Evolutionary conservation across 2,888 invertebrate species (phyloP).

Genomic region (Globia sparganii): DNA sequence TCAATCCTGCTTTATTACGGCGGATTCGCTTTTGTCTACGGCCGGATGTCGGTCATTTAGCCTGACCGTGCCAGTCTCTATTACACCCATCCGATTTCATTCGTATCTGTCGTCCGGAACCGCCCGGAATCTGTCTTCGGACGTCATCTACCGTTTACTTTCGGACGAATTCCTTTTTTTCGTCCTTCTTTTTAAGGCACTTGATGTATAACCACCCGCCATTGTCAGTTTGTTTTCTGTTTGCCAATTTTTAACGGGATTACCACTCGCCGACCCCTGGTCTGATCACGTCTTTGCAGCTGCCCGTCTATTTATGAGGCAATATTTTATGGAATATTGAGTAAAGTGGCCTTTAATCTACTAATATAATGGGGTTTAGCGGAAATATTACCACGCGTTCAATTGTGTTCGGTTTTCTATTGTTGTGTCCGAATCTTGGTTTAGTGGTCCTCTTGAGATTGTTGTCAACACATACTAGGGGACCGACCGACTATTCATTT

Average conservation of each 20-base stretch:
- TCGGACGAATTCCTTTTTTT: conserved; percentile 77
- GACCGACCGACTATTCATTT: conserved; percentile 56
- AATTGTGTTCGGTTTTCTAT: conserved; percentile 85
- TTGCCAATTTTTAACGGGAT: conserved; percentile 90
- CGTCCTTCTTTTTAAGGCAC: conserved; percentile 82
- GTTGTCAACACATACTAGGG: conserved; percentile 66
- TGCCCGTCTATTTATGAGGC: conserved; percentile 88
- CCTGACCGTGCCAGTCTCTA: conserved; percentile 86
- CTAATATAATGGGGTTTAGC: conserved; percentile 87
- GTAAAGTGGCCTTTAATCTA: conserved; percentile 90
- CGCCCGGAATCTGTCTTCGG: conserved; percentile 85
- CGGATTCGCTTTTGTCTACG: conserved; percentile 89
- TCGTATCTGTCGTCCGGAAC: conserved; percentile 87
- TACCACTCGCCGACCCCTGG: conserved; percentile 78
- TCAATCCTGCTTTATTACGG: conserved; percentile 91
- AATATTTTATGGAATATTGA: conserved; percentile 90
- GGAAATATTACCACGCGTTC: conserved; percentile 76
- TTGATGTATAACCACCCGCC: conserved; percentile 84
- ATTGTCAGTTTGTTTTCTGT: conserved; percentile 88
- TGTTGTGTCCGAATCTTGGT: conserved; percentile 74
- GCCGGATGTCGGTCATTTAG: conserved; percentile 89
- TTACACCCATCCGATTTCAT: conserved; percentile 88
- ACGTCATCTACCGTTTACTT: conserved; percentile 83
- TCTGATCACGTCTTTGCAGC: conserved; percentile 88
- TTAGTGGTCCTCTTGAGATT: conserved; percentile 75